Evolutionary conservation across 2,113 vertebrate species (phyloP).

Genomic region (Athene cunicularia): DNA sequence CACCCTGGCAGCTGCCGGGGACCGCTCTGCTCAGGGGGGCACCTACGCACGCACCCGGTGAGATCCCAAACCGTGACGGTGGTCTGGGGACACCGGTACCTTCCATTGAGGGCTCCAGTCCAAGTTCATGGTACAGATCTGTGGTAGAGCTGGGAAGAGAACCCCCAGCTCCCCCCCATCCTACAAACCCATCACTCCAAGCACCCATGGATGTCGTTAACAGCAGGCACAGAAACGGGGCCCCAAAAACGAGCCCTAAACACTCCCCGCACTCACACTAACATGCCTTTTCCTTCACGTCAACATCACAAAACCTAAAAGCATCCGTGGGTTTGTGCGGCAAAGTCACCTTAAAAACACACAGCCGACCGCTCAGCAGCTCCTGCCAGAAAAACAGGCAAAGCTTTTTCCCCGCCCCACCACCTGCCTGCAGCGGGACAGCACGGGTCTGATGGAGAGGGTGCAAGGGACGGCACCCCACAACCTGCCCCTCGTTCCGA

Average conservation of each 20-base stretch:
- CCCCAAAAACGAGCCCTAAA: not conserved
- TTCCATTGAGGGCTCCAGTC: not conserved
- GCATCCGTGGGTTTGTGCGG: accelerated
- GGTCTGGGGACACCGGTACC: too few species aligned
- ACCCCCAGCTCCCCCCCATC: not conserved
- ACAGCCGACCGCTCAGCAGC: not conserved
- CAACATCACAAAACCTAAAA: not conserved
- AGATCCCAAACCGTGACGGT: not conserved
- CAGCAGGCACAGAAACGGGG: accelerated
- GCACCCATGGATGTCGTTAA: not conserved
- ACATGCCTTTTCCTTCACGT: not conserved
- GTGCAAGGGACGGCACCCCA: not conserved
- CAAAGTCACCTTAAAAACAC: not conserved
- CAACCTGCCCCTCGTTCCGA: not conserved
- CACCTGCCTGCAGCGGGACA: accelerated
- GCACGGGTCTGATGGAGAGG: not conserved
- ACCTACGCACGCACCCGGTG: accelerated
- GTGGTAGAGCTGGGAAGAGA: not conserved
- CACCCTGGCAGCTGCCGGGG: accelerated
- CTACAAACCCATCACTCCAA: not conserved
- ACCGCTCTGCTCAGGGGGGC: not conserved
- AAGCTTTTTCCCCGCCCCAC: not conserved
- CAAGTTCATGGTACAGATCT: not conserved
- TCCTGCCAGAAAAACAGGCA: not conserved
- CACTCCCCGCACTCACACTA: accelerated